phyloP scores from a whole-genome alignment of 1,140 invertebrate genomes.

The Triops longicaudatus region DNA sequence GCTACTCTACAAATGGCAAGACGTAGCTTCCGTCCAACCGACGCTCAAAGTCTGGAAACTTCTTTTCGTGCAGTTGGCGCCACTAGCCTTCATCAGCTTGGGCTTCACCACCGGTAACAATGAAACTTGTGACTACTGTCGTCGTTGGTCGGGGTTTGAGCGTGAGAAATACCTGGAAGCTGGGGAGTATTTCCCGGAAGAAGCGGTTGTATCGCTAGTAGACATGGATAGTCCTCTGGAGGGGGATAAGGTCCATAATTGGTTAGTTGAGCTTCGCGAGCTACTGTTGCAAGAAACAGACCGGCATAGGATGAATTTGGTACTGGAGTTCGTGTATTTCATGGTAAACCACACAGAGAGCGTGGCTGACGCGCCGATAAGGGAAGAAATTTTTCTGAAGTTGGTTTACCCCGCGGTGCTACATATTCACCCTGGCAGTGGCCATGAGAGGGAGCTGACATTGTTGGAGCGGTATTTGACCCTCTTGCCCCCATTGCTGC shows the following conservation, averaged over 20 bases:
- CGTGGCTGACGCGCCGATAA: neutral
- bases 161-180: constrained; percentile 5
- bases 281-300: constrained; percentile 18
- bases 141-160: neutral
- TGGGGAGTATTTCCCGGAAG: constrained; percentile 20
- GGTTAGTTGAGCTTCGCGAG: constrained; percentile 13
- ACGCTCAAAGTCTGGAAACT: neutral
- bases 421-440: neutral
- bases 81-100: constrained; percentile 20
- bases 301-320: neutral
- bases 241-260: neutral
- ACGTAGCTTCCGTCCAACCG: neutral
- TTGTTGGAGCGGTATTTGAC: neutral
- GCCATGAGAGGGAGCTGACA: neutral
- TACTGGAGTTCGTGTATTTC: neutral
- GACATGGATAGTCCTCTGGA: neutral
- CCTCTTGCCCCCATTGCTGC: neutral
- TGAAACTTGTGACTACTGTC: constrained; percentile 20
- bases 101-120: constrained; percentile 16
- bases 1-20: neutral
- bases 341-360: constrained; percentile 19
- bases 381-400: constrained; percentile 17
- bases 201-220: neutral
- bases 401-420: neutral
- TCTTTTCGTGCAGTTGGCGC: neutral